Evolutionary conservation across 2,797 vertebrate species (phyloP).

Genomic region (Labroides dimidiatus): DNA sequence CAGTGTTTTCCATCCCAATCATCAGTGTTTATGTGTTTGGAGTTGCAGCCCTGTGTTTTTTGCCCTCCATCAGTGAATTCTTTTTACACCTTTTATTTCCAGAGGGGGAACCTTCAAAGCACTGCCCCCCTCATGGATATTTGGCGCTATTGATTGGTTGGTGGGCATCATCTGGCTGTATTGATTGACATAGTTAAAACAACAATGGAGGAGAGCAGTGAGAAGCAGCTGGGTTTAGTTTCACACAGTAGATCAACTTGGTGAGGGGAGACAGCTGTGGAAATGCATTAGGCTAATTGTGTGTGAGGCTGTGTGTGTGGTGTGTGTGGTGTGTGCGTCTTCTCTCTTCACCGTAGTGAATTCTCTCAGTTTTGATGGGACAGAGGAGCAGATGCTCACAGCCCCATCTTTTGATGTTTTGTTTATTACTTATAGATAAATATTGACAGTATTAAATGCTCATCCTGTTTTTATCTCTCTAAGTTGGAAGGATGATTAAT

Average conservation of each 20-base stretch:
- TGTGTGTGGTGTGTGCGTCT: conserved; percentile 5
- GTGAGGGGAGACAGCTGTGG: conserved; percentile 32
- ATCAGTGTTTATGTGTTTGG: not conserved
- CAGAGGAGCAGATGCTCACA: conserved; percentile 3
- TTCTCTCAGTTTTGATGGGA: not conserved
- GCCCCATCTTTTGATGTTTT: not conserved
- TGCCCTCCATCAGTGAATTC: conserved; percentile 23
- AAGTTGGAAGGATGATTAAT: not conserved
- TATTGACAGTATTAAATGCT: not conserved
- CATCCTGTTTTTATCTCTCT: not conserved
- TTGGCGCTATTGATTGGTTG: conserved; percentile 68
- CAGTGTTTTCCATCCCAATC: conserved; percentile 26
- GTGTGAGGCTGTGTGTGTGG: not conserved
- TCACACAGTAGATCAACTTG: conserved; percentile 63
- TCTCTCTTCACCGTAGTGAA: conserved; percentile 15
- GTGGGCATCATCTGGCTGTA: conserved; percentile 58
- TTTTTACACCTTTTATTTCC: conserved; percentile 37
- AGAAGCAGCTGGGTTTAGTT: conserved; percentile 62
- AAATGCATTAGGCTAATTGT: conserved; percentile 20
- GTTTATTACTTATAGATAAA: not conserved
- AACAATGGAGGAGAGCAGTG: conserved; percentile 61
- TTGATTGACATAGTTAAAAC: conserved; percentile 50
- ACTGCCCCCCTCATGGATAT: conserved; percentile 3
- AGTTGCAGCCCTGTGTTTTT: not conserved
- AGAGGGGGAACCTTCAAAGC: conserved; percentile 25